Base-by-base conservation (phyloP, 2,797 vertebrate genomes). In the Heteromormyrus szaboi region DNA sequence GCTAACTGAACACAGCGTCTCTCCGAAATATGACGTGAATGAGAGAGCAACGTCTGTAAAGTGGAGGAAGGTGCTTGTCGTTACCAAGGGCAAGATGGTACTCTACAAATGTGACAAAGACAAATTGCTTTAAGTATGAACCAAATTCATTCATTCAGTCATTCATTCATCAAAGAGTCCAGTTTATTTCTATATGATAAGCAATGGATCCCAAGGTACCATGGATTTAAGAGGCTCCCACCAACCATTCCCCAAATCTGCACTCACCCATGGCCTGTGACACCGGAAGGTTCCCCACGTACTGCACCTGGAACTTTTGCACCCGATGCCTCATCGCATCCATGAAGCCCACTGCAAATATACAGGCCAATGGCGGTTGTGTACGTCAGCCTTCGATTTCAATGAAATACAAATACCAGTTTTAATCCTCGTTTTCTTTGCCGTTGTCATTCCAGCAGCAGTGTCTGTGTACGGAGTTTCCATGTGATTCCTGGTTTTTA, bases 231-330 rank as follows among this genome's bases (percentile, higher is more conserved):
- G 19, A 48, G 41, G 48, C 1, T 8, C 53, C 9, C 29, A 12
- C 37, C 51, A 3, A 4, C 50, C 22, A 22, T 1, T 56, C 29
- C 84, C 29, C 50, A 37, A 83, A 46, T 12, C 7, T 9, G 50
- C 17, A 88, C 96, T 94, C 92, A 99, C 98, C 98, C 97, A 98
- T 98, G 65, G 98, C 97, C 93, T 96, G 96, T 90, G 95, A 96
- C 92, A 99, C 97, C 0, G 98, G 97, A 90, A 98, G 94, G 91
- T 95, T 98, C 50, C 98, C 98, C 0, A 99, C 93, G 91, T 98
- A 99, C 88, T 97, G 94, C 4, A 97, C 97, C 65, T 98, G 95
- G 5, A 98, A 99, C 92, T 96, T 98, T 93, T 98, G 97, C 88
- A 97, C 95, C 33, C 96, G 95, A 90, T 97, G 95, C 88, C 96